Percentiles rank a stretch among this genome's conserved stretches.
Conservation (phyloP, 2,113 vertebrate genomes). For the Erythrocercus mccallii region DNA sequence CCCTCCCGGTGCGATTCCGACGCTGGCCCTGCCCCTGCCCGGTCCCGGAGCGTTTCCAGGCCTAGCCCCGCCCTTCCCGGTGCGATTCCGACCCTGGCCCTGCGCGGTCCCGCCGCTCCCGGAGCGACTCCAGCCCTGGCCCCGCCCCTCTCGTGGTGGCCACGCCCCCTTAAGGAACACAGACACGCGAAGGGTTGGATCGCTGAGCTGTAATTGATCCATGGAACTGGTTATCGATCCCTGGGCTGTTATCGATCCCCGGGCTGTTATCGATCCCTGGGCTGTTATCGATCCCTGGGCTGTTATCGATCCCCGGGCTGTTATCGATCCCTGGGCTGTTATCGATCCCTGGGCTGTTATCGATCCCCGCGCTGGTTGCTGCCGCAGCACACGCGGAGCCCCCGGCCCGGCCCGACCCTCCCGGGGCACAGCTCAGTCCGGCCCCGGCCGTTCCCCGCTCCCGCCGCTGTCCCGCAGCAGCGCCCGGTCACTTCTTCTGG, state of each 20-base stretch:
- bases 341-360: background rate
- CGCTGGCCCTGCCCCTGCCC: background rate
- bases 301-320: too few species aligned
- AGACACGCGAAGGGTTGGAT: background rate
- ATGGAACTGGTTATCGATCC: background rate
- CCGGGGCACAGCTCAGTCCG: rapidly evolving
- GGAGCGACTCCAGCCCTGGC: background rate
- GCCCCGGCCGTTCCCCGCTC: background rate
- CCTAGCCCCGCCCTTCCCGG: background rate
- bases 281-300: background rate
- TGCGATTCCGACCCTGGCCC: background rate
- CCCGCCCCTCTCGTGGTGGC: background rate
- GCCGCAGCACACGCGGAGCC: background rate
- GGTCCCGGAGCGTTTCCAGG: background rate
- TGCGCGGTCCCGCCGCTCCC: too few species aligned
- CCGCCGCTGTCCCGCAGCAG: background rate
- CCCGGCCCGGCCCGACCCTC: background rate
- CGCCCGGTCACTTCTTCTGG: conserved; percentile 68
- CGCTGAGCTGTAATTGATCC: background rate
- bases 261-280: too few species aligned
- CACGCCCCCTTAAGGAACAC: background rate
- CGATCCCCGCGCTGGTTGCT: background rate
- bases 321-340: background rate
- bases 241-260: too few species aligned
- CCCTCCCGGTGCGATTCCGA: background rate